phyloP scores from a whole-genome alignment of 2,797 vertebrate genomes.

The Picus viridis region DNA sequence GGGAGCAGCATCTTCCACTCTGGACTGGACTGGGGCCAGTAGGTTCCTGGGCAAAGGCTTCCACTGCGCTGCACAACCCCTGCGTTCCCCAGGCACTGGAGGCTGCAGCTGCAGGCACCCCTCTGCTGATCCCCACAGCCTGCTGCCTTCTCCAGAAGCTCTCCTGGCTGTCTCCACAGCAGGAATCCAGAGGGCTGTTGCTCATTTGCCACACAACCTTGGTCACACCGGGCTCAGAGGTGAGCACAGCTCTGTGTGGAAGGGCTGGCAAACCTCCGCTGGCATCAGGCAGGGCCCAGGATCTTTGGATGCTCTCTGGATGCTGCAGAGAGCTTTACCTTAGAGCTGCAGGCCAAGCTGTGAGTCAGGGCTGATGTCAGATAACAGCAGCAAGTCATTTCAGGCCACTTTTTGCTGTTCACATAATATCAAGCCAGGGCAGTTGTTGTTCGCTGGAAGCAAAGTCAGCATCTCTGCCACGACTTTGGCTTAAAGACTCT shows the following conservation, averaged over 20 bases:
- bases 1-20: not conserved
- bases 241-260: not conserved
- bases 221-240: not conserved
- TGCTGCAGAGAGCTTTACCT: not conserved
- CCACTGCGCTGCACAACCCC: fast-evolving
- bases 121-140: not conserved
- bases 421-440: not conserved
- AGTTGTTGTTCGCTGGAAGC: not conserved
- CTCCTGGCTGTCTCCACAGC: not conserved
- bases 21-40: not conserved
- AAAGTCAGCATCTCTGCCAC: not conserved
- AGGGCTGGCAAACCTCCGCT: conserved; percentile 20
- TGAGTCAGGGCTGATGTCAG: not conserved
- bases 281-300: not conserved
- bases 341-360: not conserved
- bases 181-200: not conserved
- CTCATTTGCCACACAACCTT: not conserved
- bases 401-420: not conserved
- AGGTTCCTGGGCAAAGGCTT: not conserved
- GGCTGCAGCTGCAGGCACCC: not conserved
- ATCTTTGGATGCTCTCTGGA: not conserved
- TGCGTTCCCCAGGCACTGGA: not conserved
- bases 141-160: not conserved
- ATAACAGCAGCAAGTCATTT: not conserved
- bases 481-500: fast-evolving